These are phyloP conservation scores for Alectoris magna DNA, from an alignment of 2,797 vertebrate genomes.

Conservation along the genomic window DNA sequence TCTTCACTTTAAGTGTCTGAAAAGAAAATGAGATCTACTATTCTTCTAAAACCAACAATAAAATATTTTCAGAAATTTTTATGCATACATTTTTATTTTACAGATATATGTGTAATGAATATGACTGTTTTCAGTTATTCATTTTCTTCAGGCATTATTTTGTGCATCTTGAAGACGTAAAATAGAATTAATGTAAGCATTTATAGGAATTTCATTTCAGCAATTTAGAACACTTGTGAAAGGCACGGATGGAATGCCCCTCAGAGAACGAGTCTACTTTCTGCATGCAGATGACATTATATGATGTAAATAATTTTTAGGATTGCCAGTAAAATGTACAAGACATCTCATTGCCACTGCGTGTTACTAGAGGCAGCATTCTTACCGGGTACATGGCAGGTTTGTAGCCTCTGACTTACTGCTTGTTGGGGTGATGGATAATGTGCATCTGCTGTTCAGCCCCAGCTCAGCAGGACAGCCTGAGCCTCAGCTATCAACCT, in stretches of 20 bases:
- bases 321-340: background rate
- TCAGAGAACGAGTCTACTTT: background rate
- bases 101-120: background rate
- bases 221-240: background rate
- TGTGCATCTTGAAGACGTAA: background rate
- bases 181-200: background rate
- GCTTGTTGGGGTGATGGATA: background rate
- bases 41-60: background rate
- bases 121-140: background rate
- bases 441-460: background rate
- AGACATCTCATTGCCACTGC: background rate
- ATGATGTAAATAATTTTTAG: constrained; percentile 13
- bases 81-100: background rate
- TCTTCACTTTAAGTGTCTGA: background rate
- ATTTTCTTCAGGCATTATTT: background rate
- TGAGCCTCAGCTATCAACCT: constrained; percentile 29
- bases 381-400: background rate
- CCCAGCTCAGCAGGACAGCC: background rate
- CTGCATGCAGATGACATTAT: background rate
- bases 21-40: background rate
- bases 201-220: background rate
- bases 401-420: constrained; percentile 9
- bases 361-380: background rate
- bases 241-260: background rate
- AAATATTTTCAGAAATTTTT: background rate